These are phyloP conservation scores for Hedychridium roseum DNA, from an alignment of 2,888 invertebrate genomes.

Conservation along the genomic window DNA sequence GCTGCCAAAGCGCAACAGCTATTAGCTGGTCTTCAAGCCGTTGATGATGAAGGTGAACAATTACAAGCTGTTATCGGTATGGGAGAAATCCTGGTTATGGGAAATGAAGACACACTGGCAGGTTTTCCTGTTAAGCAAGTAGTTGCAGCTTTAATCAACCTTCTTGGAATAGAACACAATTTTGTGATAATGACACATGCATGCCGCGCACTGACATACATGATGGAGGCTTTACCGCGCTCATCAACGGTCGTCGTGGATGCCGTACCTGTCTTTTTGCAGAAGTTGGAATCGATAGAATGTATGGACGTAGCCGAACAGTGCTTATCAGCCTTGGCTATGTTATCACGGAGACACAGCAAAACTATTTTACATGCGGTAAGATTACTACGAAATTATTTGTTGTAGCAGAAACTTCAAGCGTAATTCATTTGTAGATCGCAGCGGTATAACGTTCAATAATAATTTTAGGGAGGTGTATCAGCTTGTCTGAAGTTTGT, in stretches of 20 bases:
- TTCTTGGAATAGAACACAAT: conserved; percentile 97
- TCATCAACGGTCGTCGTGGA: conserved; percentile 96
- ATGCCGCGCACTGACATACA: conserved; percentile 96
- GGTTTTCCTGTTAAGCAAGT: conserved; percentile 99
- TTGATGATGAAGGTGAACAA: conserved; percentile 94
- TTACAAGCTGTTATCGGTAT: conserved; percentile 97
- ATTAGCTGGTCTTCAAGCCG: conserved; percentile 89
- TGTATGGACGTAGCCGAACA: conserved; percentile 99
- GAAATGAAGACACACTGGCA: conserved; percentile 96
- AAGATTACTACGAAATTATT: too few species aligned
- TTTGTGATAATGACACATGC: conserved; percentile 99
- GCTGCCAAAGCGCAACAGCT: conserved; percentile 94
- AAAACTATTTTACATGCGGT: conserved; percentile 95
- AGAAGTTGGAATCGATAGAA: conserved; percentile 96
- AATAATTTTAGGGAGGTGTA: conserved; percentile 81
- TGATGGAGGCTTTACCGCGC: conserved; percentile 98
- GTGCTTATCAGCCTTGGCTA: conserved; percentile 95
- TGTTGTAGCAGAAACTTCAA: neutral
- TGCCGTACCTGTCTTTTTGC: conserved; percentile 95
- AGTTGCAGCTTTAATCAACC: conserved; percentile 90
- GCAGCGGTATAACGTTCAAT: neutral
- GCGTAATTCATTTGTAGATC: neutral
- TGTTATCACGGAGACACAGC: conserved; percentile 94
- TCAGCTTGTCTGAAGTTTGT: conserved; percentile 95
- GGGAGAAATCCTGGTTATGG: conserved; percentile 99